Base-by-base conservation (phyloP, 2,888 invertebrate genomes). In the Aleiodes testaceus region DNA sequence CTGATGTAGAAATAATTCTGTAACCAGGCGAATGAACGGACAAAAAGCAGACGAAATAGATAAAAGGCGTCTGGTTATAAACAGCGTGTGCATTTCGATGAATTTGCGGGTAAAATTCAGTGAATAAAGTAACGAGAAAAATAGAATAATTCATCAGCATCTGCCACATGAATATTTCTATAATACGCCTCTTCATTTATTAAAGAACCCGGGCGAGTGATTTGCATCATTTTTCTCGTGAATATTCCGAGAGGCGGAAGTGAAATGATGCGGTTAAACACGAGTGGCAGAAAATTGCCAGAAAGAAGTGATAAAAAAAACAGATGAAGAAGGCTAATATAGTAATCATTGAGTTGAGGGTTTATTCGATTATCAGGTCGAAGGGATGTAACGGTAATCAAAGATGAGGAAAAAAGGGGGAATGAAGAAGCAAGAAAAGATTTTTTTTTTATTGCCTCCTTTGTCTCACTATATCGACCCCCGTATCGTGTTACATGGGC, bases 401-500 rank as follows among this genome's bases (percentile, higher is more conserved):
- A 67, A 55, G 5, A 49, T n/a, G 20, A 64, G 26, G 45, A 26
- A 30, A 44, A 59, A 59, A 16, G 49, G 42, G 44, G 78, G 81
- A 79, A 83, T 80, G 82, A 82, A 83, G 82, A 53, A 69, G 59
- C 6, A 65, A 49, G 47, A 64, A 47, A 49, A 26, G 26, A 5
- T 26, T 2, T 12, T 20, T 3, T 20, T n/a, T 55, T 14, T 55
- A 36, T 36, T 36, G 6, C 22, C 26, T 53, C 44, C 44, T 59
- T 59, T 59, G 52, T 44, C 66, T 59, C 16, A 26, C 55, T 11
- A 42, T 16, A 59, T 36, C 16, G 49, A 44, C 50, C 64, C 61
- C 30, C 36, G 82, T 82, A 84, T 85, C 84, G 83, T 83, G 83
- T 85, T 85, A 84, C 84, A 83, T 81, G 81, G 81, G 76, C 80